A percentile compares a stretch with the other conserved stretches of the same genome.
Conservation (phyloP, 2,113 vertebrate species). For the Bolborhynchus lineola region DNA sequence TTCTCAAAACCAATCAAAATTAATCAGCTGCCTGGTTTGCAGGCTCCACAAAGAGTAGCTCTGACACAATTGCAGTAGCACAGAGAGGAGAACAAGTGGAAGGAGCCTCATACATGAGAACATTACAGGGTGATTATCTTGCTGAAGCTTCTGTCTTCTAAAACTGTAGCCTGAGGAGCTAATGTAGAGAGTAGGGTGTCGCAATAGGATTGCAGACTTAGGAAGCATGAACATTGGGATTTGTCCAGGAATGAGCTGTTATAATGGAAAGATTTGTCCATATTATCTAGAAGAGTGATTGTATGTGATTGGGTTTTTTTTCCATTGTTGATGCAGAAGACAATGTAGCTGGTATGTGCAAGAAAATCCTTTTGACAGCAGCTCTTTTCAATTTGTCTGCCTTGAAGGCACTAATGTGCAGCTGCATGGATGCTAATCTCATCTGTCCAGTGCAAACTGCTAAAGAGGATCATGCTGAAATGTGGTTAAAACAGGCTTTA, state of each 20-base stretch:
- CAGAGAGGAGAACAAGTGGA: neutral
- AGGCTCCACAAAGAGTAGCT: neutral
- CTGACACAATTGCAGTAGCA: neutral
- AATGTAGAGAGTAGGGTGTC: neutral
- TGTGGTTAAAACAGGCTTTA: neutral
- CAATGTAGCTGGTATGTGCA: neutral
- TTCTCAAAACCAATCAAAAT: neutral
- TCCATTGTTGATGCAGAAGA: neutral
- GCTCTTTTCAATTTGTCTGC: constrained; percentile 5
- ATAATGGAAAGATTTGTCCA: neutral
- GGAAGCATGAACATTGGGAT: neutral
- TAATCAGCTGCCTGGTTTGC: neutral
- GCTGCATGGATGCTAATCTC: constrained; percentile 18
- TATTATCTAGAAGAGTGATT: neutral
- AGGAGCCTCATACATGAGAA: neutral
- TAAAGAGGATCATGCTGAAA: neutral
- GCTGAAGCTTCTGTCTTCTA: neutral
- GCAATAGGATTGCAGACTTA: neutral
- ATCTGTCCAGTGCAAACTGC: neutral
- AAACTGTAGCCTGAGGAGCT: neutral
- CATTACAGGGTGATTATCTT: neutral
- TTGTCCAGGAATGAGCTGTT: neutral
- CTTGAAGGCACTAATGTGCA: constrained; percentile 42
- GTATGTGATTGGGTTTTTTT: neutral
- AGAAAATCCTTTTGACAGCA: constrained; percentile 18